Percentiles rank a stretch among this genome's conserved stretches.
Conservation (phyloP, 1,140 invertebrate genomes). For the Holcopasites calliopsidis region DNA sequence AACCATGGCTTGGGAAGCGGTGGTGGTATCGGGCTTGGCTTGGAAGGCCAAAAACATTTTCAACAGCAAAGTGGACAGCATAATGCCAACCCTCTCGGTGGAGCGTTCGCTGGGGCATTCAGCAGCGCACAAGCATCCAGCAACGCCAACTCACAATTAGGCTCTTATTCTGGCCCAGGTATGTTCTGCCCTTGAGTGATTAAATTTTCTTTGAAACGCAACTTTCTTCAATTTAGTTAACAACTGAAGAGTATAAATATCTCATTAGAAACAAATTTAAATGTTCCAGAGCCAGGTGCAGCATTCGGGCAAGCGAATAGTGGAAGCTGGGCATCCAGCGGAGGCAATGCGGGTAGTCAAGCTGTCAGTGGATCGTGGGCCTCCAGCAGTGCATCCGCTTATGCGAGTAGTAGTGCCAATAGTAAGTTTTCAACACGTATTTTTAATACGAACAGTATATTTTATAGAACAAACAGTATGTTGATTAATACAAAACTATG, state of each 20-base stretch:
- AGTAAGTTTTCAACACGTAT: constrained; percentile 20
- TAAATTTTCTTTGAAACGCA: no score
- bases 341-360: constrained; percentile 1
- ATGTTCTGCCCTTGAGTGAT: not conserved
- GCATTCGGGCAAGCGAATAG: constrained; percentile 5
- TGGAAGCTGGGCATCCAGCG: constrained; percentile 30
- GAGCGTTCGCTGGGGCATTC: constrained; percentile 1
- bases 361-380: constrained; percentile 27
- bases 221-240: no score
- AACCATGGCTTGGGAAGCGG: constrained; percentile 18
- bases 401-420: constrained; percentile 32
- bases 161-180: constrained; percentile 6
- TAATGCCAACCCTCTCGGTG: not conserved
- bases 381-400: constrained; percentile 46
- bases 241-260: no score
- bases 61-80: not conserved
- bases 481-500: no score
- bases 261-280: no score
- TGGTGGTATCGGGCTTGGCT: constrained; percentile 13
- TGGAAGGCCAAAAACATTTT: no score
- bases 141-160: not conserved
- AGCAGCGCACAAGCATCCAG: constrained; percentile 30
- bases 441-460: no score
- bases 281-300: not conserved
- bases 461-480: no score